Evolutionary conservation across 1,140 invertebrate genomes (phyloP), one percentile per base, ranked within the genome.

Genomic region (Eumeta japonica): DNA sequence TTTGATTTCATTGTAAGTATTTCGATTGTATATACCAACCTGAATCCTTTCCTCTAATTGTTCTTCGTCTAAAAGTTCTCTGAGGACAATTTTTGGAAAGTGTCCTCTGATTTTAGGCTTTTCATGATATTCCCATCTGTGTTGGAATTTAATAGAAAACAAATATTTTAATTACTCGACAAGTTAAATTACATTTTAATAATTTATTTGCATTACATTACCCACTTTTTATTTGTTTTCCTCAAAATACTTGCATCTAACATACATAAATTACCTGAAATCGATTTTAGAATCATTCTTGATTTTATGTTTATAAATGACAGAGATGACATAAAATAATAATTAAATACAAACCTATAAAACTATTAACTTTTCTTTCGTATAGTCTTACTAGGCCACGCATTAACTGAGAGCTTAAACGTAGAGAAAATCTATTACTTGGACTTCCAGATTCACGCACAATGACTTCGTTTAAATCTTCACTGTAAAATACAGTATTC

Each of bases 191-290:
- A 28, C 16, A 35, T 18, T 0, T 3, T 28, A 55, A 52, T 70
- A 55, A 29, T 29, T n/a, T 7, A 13, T n/a, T n/a, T 4, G n/a
- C 13, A 13, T 29, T 29, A 29, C 4, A 3, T 4, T 29, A 29
- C 4, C 20, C 20, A 67, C 66, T 60, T 67, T 50, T 61, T 67
- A 17, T 71, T 56, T 15, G 55, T 43, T 35, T 50, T 38, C 47
- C 62, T 65, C 18, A 57, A 59, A 19, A 62, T 57, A 48, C 42
- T 46, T 12, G 63, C 63, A 44, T 67, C 54, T n/a, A 67, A 54
- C 55, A 63, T 66, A 43, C 62, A 71, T 17, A 71, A 24, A 20
- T 72, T 62, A 34, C 52, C 66, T 71, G 41, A 14, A 59, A 55
- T 10, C 17, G 28, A 37, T 17, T n/a, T n/a, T n/a, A n/a, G n/a